Evolutionary conservation across 2,797 vertebrate species (phyloP).

Genomic region (Chloroceryle inda): DNA sequence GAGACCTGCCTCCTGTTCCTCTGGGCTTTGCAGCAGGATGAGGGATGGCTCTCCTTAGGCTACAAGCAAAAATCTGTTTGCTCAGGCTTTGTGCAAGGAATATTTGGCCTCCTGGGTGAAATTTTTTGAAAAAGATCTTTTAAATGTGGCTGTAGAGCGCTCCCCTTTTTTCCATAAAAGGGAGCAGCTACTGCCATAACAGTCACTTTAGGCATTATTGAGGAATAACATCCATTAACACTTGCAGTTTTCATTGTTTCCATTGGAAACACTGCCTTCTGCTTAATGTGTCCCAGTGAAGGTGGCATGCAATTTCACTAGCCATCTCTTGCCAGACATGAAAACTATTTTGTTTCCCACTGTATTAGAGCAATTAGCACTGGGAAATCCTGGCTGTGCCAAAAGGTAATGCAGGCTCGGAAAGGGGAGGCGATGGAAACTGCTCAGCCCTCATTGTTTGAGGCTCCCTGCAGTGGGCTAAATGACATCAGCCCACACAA

Average conservation of each 20-base stretch:
- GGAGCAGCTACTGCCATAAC: conserved; percentile 55
- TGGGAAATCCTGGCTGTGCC: conserved; percentile 78
- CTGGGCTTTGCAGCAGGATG: neutral
- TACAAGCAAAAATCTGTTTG: conserved; percentile 17
- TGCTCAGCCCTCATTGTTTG: conserved; percentile 66
- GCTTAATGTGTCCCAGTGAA: conserved; percentile 71
- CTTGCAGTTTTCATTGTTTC: conserved; percentile 67
- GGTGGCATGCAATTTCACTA: conserved; percentile 67
- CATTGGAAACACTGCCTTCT: conserved; percentile 72
- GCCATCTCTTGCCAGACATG: conserved; percentile 71
- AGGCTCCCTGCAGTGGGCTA: conserved; percentile 72
- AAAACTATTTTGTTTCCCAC: conserved; percentile 70
- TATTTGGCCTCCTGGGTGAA: conserved; percentile 31
- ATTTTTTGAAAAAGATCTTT: conserved; percentile 46
- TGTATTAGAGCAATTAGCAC: conserved; percentile 73
- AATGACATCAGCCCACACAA: conserved; percentile 76
- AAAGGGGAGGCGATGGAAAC: conserved; percentile 65
- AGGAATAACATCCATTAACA: conserved; percentile 66
- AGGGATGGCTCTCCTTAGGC: conserved; percentile 16
- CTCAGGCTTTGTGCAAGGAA: conserved; percentile 6
- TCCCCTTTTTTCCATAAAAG: conserved; percentile 52
- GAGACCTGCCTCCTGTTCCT: neutral
- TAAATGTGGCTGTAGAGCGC: conserved; percentile 14
- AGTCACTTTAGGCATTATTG: conserved; percentile 62
- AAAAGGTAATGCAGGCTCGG: conserved; percentile 76